Conservation (phyloP, 2,888 invertebrate species). For the Digitonthophagus gazella region DNA sequence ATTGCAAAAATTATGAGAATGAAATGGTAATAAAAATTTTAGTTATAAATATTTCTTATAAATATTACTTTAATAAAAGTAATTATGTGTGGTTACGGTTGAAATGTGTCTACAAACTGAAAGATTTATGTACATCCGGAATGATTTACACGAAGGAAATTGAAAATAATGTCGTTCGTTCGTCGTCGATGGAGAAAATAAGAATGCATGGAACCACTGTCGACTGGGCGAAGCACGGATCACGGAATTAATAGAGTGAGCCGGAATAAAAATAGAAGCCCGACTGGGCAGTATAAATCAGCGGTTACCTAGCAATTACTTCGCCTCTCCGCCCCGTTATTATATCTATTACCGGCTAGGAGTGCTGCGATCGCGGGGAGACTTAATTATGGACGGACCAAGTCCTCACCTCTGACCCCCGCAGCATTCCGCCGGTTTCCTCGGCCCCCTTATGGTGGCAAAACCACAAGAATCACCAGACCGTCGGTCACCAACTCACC, state of each 20-base stretch:
- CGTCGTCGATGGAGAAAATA: not conserved
- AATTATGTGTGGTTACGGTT: too few relatives aligned
- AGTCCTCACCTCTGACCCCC: slow-evolving; percentile 50
- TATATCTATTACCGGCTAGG: slow-evolving; percentile 53
- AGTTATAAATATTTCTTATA: too few relatives aligned
- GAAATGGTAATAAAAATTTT: too few relatives aligned
- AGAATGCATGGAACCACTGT: too few relatives aligned
- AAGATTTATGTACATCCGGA: too few relatives aligned
- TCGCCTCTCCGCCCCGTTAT: slow-evolving; percentile 51
- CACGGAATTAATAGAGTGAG: slow-evolving; percentile 38
- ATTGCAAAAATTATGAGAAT: too few relatives aligned
- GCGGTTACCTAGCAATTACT: slow-evolving; percentile 51
- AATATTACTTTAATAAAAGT: too few relatives aligned
- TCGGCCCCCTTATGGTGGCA: not conserved
- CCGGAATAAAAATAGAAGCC: slow-evolving; percentile 40
- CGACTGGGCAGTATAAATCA: slow-evolving; percentile 48
- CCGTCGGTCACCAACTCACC: not conserved
- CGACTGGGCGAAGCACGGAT: not conserved
- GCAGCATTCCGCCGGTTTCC: slow-evolving; percentile 42
- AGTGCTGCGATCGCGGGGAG: slow-evolving; percentile 50
- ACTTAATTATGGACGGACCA: slow-evolving; percentile 52
- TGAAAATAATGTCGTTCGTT: not conserved
- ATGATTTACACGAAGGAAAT: not conserved
- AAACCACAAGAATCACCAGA: not conserved
- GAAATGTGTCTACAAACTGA: too few relatives aligned